A percentile compares a stretch with the other conserved stretches of the same genome.
Conservation (phyloP, 1,140 invertebrate genomes). For the Hestina assimilis region DNA sequence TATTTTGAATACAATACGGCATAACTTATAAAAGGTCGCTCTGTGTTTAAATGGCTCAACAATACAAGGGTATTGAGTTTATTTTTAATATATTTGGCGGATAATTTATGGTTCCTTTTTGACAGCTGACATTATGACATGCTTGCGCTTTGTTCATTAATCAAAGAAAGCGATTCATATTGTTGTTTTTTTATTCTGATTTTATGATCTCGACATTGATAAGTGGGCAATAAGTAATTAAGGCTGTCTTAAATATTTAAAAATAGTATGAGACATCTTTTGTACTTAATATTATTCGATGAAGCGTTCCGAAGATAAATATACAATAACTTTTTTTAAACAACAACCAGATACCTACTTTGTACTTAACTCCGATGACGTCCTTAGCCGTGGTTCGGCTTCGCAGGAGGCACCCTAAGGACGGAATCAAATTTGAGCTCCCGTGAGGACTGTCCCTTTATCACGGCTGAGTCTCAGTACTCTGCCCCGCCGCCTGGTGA, state of each 20-base stretch:
- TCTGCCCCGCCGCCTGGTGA: no score
- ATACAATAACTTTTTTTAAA: no score
- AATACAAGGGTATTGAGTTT: slow-evolving; percentile 22
- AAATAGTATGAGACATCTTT: not conserved
- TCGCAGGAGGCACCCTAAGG: no score
- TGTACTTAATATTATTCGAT: no score
- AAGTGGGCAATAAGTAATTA: slow-evolving; percentile 36
- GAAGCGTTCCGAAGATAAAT: no score
- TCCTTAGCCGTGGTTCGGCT: no score
- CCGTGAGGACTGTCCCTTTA: no score
- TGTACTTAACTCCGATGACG: no score
- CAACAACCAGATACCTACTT: no score
- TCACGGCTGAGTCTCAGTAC: no score
- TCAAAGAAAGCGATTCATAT: slow-evolving; percentile 34
- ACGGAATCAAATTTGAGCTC: no score
- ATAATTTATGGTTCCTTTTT: slow-evolving; percentile 42
- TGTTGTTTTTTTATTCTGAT: slow-evolving; percentile 31
- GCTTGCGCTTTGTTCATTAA: slow-evolving; percentile 37
- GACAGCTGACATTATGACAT: slow-evolving; percentile 42
- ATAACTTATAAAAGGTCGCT: slow-evolving; percentile 1
- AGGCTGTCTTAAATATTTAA: not conserved
- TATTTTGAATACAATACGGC: slow-evolving; percentile 19
- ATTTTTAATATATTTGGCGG: slow-evolving; percentile 30
- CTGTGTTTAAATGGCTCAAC: slow-evolving; percentile 14
- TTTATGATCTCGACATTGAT: slow-evolving; percentile 27